Evolutionary conservation across 2,888 invertebrate species (phyloP).

Genomic region (Heliconius ethilla): DNA sequence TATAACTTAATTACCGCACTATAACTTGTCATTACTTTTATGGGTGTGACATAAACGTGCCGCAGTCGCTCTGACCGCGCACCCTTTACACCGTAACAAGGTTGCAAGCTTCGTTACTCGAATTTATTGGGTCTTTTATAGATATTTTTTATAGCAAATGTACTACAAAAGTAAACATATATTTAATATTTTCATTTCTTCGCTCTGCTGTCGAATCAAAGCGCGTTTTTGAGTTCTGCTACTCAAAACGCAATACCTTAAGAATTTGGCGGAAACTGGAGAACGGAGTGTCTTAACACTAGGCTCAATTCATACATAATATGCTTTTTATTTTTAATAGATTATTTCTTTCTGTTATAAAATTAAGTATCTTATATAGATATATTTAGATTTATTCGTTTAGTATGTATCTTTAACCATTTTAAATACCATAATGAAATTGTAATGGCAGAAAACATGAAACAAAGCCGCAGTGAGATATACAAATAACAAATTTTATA

Average conservation of each 20-base stretch:
- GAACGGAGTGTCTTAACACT: too few relatives aligned
- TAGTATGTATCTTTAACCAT: too few relatives aligned
- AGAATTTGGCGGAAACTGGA: too few relatives aligned
- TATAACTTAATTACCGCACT: neutral
- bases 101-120: slow-evolving; percentile 15
- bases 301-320: too few relatives aligned
- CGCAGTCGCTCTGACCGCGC: neutral
- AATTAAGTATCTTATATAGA: too few relatives aligned
- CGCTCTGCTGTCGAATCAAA: too few relatives aligned
- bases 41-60: neutral
- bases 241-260: too few relatives aligned
- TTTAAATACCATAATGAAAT: too few relatives aligned
- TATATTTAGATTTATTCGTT: too few relatives aligned
- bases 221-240: too few relatives aligned
- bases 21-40: slow-evolving; percentile 5
- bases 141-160: neutral
- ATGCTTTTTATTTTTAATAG: too few relatives aligned
- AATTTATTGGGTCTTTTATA: slow-evolving; percentile 13
- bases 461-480: neutral
- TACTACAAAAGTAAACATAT: neutral
- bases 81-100: neutral
- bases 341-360: too few relatives aligned
- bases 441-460: neutral
- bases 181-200: neutral
- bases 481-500: neutral